phyloP scores from a whole-genome alignment of 2,113 vertebrate species.

The Turdus rufiventris region DNA sequence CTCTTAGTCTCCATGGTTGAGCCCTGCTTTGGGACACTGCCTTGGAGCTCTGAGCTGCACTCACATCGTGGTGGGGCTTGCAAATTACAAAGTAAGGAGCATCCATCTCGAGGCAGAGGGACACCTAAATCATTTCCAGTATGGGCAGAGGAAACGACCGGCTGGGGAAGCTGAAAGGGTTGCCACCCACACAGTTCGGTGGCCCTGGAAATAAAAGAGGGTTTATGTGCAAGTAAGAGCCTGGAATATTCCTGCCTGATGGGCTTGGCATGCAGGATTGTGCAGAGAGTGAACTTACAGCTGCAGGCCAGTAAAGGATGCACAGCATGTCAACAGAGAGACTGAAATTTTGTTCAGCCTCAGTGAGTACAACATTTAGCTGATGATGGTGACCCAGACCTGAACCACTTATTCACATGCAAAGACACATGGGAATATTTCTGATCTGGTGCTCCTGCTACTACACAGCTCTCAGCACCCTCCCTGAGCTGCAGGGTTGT shows the following conservation, averaged over 20 bases:
- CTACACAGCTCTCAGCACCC: background rate
- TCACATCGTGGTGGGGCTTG: background rate
- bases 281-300: background rate
- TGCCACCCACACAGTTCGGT: background rate
- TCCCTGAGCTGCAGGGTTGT: background rate
- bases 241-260: background rate
- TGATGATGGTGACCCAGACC: background rate
- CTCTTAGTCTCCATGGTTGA: rapidly evolving
- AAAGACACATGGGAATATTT: background rate
- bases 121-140: background rate
- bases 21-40: background rate
- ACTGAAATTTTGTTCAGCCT: background rate
- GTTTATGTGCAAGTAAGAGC: background rate
- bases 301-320: rapidly evolving
- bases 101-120: background rate
- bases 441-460: background rate
- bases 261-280: rapidly evolving
- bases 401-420: background rate
- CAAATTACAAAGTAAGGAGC: background rate
- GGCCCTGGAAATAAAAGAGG: background rate
- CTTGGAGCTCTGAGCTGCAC: background rate
- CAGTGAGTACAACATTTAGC: background rate
- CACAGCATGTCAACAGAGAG: background rate
- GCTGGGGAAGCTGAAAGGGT: background rate
- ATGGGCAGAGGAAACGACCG: background rate